phyloP scores from a whole-genome alignment of 2,888 invertebrate species.

The Mesorhabditis belari region DNA sequence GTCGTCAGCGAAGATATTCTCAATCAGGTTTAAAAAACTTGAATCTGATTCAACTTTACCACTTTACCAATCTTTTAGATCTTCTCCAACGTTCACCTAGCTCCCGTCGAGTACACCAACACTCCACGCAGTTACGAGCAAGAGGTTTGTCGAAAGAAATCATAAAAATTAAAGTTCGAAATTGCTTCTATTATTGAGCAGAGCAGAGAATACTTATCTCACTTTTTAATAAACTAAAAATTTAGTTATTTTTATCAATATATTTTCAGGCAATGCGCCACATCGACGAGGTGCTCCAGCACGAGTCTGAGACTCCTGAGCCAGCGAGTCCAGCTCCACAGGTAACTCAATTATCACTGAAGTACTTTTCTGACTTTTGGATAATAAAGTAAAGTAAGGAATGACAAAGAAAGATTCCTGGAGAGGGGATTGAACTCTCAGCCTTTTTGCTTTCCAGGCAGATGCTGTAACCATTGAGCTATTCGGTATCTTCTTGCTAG shows the following conservation, averaged over 20 bases:
- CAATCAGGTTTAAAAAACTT: too few relatives aligned
- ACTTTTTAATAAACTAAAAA: not conserved
- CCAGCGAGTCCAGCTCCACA: not conserved
- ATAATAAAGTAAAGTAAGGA: too few relatives aligned
- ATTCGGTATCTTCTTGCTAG: too few relatives aligned
- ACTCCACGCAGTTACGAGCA: not conserved
- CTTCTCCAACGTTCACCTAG: not conserved
- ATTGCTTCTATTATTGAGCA: too few relatives aligned
- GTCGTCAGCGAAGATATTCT: not conserved
- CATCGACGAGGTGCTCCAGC: not conserved
- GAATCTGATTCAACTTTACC: not conserved
- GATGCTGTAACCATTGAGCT: too few relatives aligned
- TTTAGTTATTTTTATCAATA: too few relatives aligned
- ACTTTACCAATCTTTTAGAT: not conserved
- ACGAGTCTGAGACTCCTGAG: not conserved
- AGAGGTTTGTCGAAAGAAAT: not conserved
- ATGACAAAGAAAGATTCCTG: too few relatives aligned
- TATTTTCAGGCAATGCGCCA: not conserved
- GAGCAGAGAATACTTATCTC: not conserved
- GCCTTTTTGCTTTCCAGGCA: too few relatives aligned
- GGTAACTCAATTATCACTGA: not conserved
- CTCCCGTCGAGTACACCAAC: not conserved
- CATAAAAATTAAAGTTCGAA: too few relatives aligned
- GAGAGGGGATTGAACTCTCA: too few relatives aligned
- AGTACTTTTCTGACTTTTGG: too few relatives aligned